Conservation (phyloP, 2,888 invertebrate species). For the Eupithecia exiguata region DNA sequence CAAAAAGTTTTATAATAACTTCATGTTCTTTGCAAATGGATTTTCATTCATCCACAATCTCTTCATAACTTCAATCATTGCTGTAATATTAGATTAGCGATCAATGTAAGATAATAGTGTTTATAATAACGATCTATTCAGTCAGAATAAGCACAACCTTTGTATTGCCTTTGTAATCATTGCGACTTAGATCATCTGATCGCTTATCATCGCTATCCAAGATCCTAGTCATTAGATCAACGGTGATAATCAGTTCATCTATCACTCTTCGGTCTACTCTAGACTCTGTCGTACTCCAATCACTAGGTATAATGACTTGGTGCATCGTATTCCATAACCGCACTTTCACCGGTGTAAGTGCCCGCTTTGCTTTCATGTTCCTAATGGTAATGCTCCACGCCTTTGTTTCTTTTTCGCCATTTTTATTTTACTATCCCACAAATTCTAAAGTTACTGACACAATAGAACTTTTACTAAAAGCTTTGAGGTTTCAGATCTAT, state of each 20-base stretch:
- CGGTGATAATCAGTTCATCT: constrained; percentile 39
- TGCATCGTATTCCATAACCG: constrained; percentile 70
- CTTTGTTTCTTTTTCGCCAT: constrained; percentile 35
- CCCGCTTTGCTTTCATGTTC: constrained; percentile 67
- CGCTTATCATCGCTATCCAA: constrained; percentile 3
- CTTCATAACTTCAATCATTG: background rate
- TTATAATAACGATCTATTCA: background rate
- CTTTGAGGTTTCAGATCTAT: background rate
- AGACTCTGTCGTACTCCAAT: constrained; percentile 69
- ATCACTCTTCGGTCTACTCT: constrained; percentile 49
- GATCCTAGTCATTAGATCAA: constrained; percentile 26
- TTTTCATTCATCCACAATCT: background rate
- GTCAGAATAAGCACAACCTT: background rate
- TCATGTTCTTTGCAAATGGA: background rate
- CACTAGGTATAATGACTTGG: constrained; percentile 65
- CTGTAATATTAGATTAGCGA: background rate
- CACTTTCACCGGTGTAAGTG: constrained; percentile 71
- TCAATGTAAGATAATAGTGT: background rate
- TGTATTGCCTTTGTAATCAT: background rate
- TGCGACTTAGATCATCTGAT: background rate
- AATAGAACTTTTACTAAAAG: constrained; percentile 4
- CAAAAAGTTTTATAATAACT: background rate
- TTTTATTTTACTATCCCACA: constrained; percentile 14
- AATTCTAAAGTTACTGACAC: background rate
- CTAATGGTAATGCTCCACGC: constrained; percentile 51